Conservation (phyloP, 2,797 vertebrate genomes). For the Tadarida brasiliensis region DNA sequence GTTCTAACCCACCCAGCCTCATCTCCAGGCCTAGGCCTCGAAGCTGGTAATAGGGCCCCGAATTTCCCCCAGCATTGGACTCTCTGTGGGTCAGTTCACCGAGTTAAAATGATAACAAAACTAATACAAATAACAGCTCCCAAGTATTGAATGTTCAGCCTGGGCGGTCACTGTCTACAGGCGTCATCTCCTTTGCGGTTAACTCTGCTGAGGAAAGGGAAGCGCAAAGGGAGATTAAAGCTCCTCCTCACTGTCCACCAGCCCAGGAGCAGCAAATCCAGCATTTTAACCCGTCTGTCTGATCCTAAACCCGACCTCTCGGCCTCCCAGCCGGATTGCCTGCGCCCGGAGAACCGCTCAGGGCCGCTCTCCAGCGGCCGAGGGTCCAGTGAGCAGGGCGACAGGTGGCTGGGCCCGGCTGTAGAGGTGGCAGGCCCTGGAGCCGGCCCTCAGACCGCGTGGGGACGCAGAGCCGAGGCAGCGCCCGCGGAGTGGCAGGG, state of each 20-base stretch:
- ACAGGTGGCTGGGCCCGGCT: background rate
- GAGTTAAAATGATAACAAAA: conserved; percentile 7
- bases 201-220: background rate
- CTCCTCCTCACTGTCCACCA: too few relatives aligned
- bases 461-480: rapidly evolving
- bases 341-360: rapidly evolving
- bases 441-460: background rate
- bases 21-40: background rate
- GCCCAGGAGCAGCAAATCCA: background rate
- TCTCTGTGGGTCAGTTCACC: background rate
- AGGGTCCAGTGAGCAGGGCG: rapidly evolving
- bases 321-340: background rate
- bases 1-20: rapidly evolving
- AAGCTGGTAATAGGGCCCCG: background rate
- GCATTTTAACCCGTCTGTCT: background rate
- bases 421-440: background rate
- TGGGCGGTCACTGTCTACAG: background rate
- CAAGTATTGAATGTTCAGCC: background rate
- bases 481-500: rapidly evolving
- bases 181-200: background rate
- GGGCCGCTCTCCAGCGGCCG: rapidly evolving
- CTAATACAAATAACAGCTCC: background rate
- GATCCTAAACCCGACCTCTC: background rate
- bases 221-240: background rate
- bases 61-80: background rate